Evolutionary conservation across 2,113 vertebrate genomes (phyloP), one percentile per base, ranked within the genome.

Genomic region (Scalopus aquaticus): DNA sequence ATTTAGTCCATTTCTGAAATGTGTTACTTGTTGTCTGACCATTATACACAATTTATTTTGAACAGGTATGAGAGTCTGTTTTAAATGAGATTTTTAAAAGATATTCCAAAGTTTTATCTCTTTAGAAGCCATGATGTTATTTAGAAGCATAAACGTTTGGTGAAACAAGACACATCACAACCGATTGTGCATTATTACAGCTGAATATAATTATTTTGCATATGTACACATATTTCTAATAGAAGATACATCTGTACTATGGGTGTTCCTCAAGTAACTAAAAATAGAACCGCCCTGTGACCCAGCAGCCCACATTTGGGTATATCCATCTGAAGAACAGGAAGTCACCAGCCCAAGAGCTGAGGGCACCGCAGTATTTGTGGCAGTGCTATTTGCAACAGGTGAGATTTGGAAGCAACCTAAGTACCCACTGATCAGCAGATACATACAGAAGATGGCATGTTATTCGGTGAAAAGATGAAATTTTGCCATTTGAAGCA

Each of bases 1-100:
- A 89, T 28, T 93, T 26, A 58, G 62, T 24, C 72, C 51, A 82
- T 51, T 91, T 83, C 56, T 95, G 22, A 91, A 67, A 85, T 73
- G 37, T 73, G 56, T 76, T 58, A 88, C 46, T 54, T 80, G 44
- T 88, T 74, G 72, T 60, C 32, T 84, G 64, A 69, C 16, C 84
- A 56, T 17, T 46, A 35, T 6, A 84, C 44, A 65, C 20, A 86
- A 39, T 89, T 76, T 78, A 90, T 83, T 92, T 90, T 54, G 94
- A 90, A 90, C 1, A 94, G 54, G 37, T 62, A 56, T 9, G 65
- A 94, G 44, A 85, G 5, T 76, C n/a, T 73, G 19, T 91, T 93
- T 93, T 58, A 95, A 88, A 84, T 44, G 60, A 17, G 92, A 67
- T 65, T 42, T 56, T 88, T 49, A 81, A 46, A 28, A 89, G 60